A percentile compares a stretch with the other conserved stretches of the same genome.
These are phyloP conservation scores for Siphonodentalium dalli DNA, from an alignment of 2,888 invertebrate species.

Conservation along the genomic window DNA sequence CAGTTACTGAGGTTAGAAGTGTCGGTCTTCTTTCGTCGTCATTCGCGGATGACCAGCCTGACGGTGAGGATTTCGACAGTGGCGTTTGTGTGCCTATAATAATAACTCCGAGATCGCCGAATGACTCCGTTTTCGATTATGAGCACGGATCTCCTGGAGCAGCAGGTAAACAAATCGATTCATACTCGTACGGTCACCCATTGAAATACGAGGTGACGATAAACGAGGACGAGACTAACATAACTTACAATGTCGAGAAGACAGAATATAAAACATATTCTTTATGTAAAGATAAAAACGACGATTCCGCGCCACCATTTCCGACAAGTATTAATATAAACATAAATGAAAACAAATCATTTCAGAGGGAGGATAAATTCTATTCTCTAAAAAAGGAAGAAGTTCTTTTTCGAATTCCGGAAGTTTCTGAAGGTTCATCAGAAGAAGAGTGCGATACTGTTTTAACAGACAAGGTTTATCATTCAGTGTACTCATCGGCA, in stretches of 20 bases:
- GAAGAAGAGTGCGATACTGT: slow-evolving; percentile 22
- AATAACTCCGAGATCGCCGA: too few species aligned
- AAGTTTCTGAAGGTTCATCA: slow-evolving; percentile 8
- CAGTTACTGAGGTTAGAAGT: too few species aligned
- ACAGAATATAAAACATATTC: slow-evolving; percentile 48
- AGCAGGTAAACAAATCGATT: too few species aligned
- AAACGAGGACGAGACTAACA: slow-evolving; percentile 46
- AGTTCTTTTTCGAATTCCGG: slow-evolving; percentile 26
- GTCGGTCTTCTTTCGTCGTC: too few species aligned
- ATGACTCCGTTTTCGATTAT: too few species aligned
- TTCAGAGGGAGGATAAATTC: slow-evolving; percentile 34
- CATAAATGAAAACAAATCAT: slow-evolving; percentile 37
- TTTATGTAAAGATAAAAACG: slow-evolving; percentile 19
- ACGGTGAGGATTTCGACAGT: too few species aligned
- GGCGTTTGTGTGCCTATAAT: too few species aligned
- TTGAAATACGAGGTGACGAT: slow-evolving; percentile 45
- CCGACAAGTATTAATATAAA: slow-evolving; percentile 49
- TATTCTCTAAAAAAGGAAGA: slow-evolving; percentile 32
- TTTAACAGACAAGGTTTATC: slow-evolving; percentile 24
- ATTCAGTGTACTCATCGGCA: slow-evolving; percentile 28
- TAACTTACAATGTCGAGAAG: slow-evolving; percentile 49
- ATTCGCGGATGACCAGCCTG: too few species aligned
- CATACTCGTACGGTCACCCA: too few species aligned
- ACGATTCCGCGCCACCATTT: neutral
- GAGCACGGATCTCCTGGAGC: too few species aligned